Conservation (phyloP, 23 tunicate species). For the Diplosoma virens region DNA sequence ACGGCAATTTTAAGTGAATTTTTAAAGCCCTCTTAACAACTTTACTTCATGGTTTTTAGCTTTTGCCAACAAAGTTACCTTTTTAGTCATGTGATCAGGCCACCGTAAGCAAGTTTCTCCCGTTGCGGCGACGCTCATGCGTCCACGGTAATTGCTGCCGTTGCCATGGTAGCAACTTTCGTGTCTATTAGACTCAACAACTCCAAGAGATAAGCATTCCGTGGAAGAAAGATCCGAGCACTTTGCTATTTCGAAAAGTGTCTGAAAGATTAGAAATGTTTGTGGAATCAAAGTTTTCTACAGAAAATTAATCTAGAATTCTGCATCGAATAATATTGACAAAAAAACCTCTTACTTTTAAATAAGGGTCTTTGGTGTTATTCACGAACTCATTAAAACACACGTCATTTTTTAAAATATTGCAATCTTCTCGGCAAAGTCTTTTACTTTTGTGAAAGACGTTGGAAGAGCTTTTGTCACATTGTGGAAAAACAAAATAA, state of each 20-base stretch:
- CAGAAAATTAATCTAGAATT: too few species aligned
- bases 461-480: conserved; percentile 4
- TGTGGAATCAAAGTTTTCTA: too few species aligned
- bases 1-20: too few species aligned
- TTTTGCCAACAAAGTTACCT: neutral
- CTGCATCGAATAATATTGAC: neutral
- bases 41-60: neutral
- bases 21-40: too few species aligned
- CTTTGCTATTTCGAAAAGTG: conserved; percentile 2
- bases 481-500: conserved; percentile 60
- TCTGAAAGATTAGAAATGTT: neutral
- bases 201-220: neutral
- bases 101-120: conserved; percentile 52
- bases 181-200: neutral
- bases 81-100: conserved; percentile 35
- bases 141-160: conserved; percentile 47
- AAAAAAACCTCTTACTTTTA: neutral
- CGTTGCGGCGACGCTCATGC: conserved; percentile 17
- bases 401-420: conserved; percentile 53
- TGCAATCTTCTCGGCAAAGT: conserved; percentile 82
- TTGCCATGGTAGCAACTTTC: conserved; percentile 26
- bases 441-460: neutral
- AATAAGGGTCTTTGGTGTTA: neutral
- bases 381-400: conserved; percentile 3
- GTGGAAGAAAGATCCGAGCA: conserved; percentile 6